Base-by-base conservation (phyloP, 2,888 invertebrate species). In the Acrobasis repandana region DNA sequence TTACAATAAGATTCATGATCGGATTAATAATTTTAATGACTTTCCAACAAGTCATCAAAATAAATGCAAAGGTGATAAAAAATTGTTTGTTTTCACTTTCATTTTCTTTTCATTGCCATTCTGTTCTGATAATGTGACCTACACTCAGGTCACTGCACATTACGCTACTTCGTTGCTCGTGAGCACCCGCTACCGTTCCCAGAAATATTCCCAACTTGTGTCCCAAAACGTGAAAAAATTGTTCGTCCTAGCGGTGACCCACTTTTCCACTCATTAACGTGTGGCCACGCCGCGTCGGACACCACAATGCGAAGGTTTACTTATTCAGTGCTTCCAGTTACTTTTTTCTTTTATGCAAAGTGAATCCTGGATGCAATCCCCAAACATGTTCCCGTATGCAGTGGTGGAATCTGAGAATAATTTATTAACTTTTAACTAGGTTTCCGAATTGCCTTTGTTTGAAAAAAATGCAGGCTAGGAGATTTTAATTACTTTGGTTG, bases 241-340 rank as follows among this genome's bases (percentile, higher is more conserved):
- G 52, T 18, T 52, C 46, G 46, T 52, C 34, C 52, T 52, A 52
- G 52, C 68, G 65, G 77, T 82, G 85, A 80, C 85, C 86, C 76
- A 84, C 73, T 84, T 84, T 74, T 67, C 66, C 71, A 70, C 85
- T 88, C 88, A 88, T 88, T 88, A 88, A 82, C 79, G 86, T 82
- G 81, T 75, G 81, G 79, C 83, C 83, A 82, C 82, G 80, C 70
- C 74, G 80, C 81, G 73, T 72, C 75, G 76, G 82, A 76, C 76
- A 78, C 75, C 80, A 82, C 82, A 82, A 83, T 81, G 79, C 79
- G 76, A 75, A 74, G 78, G 76, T 75, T 83, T 83, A 84, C 80
- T 82, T 82, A 84, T 83, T 84, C 80, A 83, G 52, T 16, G 60
- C 52, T 33, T 20, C 46, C 52, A 52, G 60, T 33, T 18, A 48